Evolutionary conservation across 2,888 invertebrate genomes (phyloP), one percentile per base, ranked within the genome.

Genomic region (Mythimna albipuncta): DNA sequence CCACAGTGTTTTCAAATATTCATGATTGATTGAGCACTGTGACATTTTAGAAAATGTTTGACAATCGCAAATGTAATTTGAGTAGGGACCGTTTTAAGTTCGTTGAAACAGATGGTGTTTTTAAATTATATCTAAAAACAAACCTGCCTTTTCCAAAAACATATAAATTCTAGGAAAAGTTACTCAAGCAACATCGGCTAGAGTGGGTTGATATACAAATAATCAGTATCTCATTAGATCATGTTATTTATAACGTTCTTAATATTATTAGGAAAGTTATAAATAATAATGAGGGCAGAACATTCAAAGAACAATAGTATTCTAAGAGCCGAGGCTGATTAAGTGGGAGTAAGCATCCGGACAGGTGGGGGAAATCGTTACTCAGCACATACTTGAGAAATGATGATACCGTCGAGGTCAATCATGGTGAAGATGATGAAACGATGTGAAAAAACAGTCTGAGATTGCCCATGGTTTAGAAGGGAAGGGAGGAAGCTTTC

Each of bases 11-110:
- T 47, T 75, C 35, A 71, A 75, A 64, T 71, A 75, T 75, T 77
- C 64, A 75, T 64, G 77, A 64, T 75, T 64, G 59, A 77, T 77
- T 70, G 57, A 61, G 65, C 72, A 65, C 38, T 10, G 57, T 62
- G 76, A 64, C 52, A 63, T 72, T 77, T 72, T 55, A 4, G 11
- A 41, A 47, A 75, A 59, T 47, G 32, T 52, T 59, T 70, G 77
- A 70, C 75, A 64, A 47, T 61, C 13, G 19, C 61, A 64, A 64
- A 70, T 75, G 13, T 70, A 13, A 41, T 71, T 75, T 64, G 77
- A 70, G 70, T 26, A 54, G 54, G 70, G 63, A 44, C 50, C n/a
- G 35, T 11, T 19, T 38, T 13, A 61, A 47, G 5, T 69, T 58
- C 13, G 3, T 38, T 47, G 21, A 21, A 38, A 67, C 2, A 6